phyloP scores from a whole-genome alignment of 1,140 invertebrate genomes.

The Procambarus clarkii region DNA sequence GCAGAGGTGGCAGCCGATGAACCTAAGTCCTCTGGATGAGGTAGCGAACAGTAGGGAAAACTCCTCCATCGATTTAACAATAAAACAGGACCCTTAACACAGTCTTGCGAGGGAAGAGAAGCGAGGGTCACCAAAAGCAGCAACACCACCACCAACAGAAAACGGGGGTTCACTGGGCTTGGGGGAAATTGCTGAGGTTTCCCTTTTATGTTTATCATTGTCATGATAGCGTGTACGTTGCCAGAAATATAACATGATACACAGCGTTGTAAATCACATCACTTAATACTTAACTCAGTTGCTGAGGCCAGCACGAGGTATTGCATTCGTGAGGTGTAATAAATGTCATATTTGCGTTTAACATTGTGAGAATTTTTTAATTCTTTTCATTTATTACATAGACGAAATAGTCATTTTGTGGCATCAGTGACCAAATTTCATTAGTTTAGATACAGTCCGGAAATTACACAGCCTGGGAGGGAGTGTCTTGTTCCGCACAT shows the following conservation, averaged over 20 bases:
- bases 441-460: too few species aligned
- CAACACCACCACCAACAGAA: neutral
- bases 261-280: too few species aligned
- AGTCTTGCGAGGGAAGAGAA: neutral
- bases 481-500: neutral
- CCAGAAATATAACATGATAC: neutral
- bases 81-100: conserved; percentile 21
- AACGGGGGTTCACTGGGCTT: neutral
- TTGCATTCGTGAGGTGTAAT: too few species aligned
- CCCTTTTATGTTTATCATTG: neutral
- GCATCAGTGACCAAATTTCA: too few species aligned
- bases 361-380: too few species aligned
- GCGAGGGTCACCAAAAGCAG: neutral
- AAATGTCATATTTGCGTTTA: too few species aligned
- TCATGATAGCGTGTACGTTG: neutral
- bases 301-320: too few species aligned
- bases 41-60: neutral
- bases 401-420: too few species aligned
- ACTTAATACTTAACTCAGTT: too few species aligned
- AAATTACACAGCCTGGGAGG: too few species aligned
- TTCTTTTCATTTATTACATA: too few species aligned
- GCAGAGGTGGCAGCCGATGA: neutral
- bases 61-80: conserved; percentile 19
- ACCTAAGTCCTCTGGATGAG: neutral
- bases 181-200: neutral